Evolutionary conservation across 2,888 invertebrate species (phyloP).

Genomic region (Petrophora chlorosata): DNA sequence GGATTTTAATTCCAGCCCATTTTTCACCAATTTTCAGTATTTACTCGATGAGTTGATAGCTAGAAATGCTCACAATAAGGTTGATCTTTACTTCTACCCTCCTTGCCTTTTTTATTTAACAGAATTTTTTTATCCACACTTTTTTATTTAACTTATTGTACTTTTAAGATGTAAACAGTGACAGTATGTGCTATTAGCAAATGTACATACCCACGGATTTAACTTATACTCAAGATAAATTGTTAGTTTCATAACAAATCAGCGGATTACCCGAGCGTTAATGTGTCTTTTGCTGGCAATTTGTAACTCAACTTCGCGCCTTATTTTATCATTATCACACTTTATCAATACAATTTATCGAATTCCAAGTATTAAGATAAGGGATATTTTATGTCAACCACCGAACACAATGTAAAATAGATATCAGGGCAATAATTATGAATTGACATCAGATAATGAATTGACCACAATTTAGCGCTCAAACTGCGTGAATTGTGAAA

Average conservation of each 20-base stretch:
- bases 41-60: no score
- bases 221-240: conserved; percentile 3
- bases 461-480: conserved; percentile 39
- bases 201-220: conserved; percentile 6
- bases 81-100: no score
- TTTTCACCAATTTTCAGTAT: no score
- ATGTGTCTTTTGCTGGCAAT: conserved; percentile 20
- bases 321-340: conserved; percentile 24
- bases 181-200: background rate
- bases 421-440: conserved; percentile 37
- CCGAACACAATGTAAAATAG: conserved; percentile 37
- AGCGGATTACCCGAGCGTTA: conserved; percentile 16
- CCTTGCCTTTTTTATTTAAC: no score
- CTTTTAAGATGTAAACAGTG: background rate
- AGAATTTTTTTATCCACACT: no score
- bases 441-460: conserved; percentile 36
- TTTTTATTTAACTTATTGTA: no score
- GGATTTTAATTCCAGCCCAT: no score
- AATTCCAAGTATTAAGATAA: conserved; percentile 49
- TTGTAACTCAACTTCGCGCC: conserved; percentile 22
- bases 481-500: conserved; percentile 41
- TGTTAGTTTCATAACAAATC: conserved; percentile 7
- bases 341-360: conserved; percentile 35
- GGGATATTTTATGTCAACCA: conserved; percentile 42
- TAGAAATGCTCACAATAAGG: no score